Base-by-base conservation (phyloP, 92 coral and sea anemone genomes). In the Parazoanthus swiftii region DNA sequence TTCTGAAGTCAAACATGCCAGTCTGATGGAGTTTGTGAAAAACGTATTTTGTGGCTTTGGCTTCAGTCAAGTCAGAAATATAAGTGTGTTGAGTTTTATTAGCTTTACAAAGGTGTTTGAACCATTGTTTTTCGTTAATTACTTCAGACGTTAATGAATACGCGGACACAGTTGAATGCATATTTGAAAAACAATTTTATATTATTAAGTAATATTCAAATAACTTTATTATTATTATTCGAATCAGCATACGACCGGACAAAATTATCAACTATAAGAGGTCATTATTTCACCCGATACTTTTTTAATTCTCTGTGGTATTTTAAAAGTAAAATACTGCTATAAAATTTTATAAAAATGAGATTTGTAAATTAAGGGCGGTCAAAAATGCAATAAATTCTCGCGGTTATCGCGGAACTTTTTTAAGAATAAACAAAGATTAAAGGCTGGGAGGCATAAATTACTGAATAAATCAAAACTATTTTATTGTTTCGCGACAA, bases 1-100 rank as follows among this genome's bases (percentile, higher is more conserved):
- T 63, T 63, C 66, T 63, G 70, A 74, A 74, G 43, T 74, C 78
- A 74, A 74, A 35, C 78, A 74, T 74, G 78, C n/a, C 78, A 74
- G 23, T 35, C 48, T 74, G 39, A 13, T 36, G 70, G 37, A 21
- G n/a, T 10, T 9, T 36, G 43, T 7, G 43, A 35, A 74, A 74
- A 48, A 74, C 2, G 37, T 23, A 74, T 8, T 13, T 35, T 35
- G 14, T 72, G 6, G 78, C 10, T 33, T 37, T 63, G 6, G 44
- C 78, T 9, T 54, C 59, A 54, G 14, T 54, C 5, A 72, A 33
- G 66, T 58, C 66, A 72, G 77, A 38, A 73, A 33, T 9, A 72
- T 42, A 36, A 73, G 10, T 9, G 21, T 73, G 77, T 73, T 74
- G 78, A 21, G 39, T 15, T 37, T 37, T 74, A 33, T 36, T 14